phyloP scores from a whole-genome alignment of 1,140 invertebrate species.

The Hylaeus volcanicus region DNA sequence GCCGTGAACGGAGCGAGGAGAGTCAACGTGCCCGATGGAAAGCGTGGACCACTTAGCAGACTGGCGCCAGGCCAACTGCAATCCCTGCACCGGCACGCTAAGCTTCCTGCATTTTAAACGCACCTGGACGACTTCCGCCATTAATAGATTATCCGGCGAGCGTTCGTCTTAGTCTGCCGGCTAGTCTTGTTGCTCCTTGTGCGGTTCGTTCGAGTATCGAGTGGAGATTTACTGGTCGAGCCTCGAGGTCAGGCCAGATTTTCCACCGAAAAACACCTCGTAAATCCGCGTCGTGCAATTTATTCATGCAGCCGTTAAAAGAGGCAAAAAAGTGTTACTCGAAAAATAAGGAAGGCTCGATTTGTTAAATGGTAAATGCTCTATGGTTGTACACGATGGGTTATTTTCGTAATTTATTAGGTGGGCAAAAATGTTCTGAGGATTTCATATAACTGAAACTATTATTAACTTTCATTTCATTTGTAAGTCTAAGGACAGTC shows the following conservation, averaged over 20 bases:
- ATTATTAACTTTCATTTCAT: too few relatives aligned
- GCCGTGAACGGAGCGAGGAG: background rate
- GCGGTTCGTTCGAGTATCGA: conserved; percentile 9
- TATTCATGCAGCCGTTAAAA: conserved; percentile 7
- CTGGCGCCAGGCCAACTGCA: conserved; percentile 70
- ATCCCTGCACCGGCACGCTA: conserved; percentile 68
- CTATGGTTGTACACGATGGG: too few relatives aligned
- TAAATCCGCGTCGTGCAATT: background rate
- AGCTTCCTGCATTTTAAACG: conserved; percentile 68
- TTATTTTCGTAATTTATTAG: too few relatives aligned
- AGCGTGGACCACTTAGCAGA: conserved; percentile 69
- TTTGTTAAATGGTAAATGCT: too few relatives aligned
- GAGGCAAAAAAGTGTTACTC: too few relatives aligned
- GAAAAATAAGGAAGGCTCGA: too few relatives aligned
- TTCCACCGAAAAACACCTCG: background rate
- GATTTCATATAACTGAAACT: too few relatives aligned
- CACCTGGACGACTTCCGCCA: conserved; percentile 68
- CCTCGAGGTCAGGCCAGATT: background rate
- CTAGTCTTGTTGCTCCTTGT: conserved; percentile 22
- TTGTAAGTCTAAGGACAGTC: too few relatives aligned
- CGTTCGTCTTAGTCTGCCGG: conserved; percentile 55
- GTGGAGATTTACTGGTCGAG: conserved; percentile 12
- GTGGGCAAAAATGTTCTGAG: too few relatives aligned
- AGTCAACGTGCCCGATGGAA: conserved; percentile 45
- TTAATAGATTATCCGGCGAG: conserved; percentile 70